Conservation (phyloP, 2,797 vertebrate species). For the Sebastes dallii region DNA sequence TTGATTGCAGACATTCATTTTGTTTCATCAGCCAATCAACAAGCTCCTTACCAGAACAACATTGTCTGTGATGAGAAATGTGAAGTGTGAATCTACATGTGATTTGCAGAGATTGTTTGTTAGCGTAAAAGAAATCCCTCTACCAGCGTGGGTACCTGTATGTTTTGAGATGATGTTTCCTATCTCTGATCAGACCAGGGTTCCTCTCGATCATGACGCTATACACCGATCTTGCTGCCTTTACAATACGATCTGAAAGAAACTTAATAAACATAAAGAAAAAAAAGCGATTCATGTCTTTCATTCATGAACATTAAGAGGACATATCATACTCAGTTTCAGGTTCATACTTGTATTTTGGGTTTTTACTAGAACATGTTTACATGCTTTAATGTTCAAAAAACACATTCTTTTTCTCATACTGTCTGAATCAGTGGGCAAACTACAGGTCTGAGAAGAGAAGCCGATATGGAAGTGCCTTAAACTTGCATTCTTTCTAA, state of each 20-base stretch:
- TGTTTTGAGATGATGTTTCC: slow-evolving; percentile 92
- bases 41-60: slow-evolving; percentile 91
- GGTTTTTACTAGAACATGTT: too few relatives aligned
- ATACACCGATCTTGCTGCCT: slow-evolving; percentile 87
- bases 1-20: slow-evolving; percentile 82
- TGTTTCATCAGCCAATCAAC: slow-evolving; percentile 90
- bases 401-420: too few relatives aligned
- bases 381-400: too few relatives aligned
- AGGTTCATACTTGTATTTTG: too few relatives aligned
- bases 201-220: slow-evolving; percentile 80
- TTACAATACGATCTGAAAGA: slow-evolving; percentile 87
- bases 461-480: too few relatives aligned
- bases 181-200: slow-evolving; percentile 88
- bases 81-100: neutral
- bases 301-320: neutral
- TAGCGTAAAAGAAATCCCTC: neutral
- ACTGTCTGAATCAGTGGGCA: too few relatives aligned
- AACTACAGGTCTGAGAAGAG: too few relatives aligned
- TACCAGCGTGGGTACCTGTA: slow-evolving; percentile 80
- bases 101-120: neutral
- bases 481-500: too few relatives aligned
- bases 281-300: neutral
- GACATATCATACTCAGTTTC: too few relatives aligned
- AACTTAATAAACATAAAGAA: slow-evolving; percentile 78
- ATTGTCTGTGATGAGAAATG: slow-evolving; percentile 80